These are phyloP conservation scores for Phrynosoma blainvillii DNA, from an alignment of 2,113 vertebrate species.

Conservation along the genomic window DNA sequence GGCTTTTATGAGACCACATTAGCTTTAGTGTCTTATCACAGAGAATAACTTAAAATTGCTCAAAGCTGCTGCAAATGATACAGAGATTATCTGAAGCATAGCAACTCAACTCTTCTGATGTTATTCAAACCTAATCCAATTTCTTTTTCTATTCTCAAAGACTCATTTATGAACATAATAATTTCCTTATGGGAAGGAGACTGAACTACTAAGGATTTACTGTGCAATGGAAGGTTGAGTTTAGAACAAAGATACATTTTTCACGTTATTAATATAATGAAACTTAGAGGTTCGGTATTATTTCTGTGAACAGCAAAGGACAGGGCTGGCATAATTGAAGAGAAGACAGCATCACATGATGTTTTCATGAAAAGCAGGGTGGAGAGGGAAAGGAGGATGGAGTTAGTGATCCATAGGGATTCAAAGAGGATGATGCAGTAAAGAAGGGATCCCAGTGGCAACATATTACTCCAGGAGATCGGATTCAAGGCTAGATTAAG, in stretches of 20 bases:
- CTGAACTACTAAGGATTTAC: constrained; percentile 7
- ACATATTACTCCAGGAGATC: neutral
- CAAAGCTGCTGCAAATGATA: constrained; percentile 47
- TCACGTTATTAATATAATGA: constrained; percentile 5
- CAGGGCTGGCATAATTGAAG: neutral
- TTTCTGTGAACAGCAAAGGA: neutral
- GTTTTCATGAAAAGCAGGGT: neutral
- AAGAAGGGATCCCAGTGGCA: neutral
- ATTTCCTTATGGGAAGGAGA: constrained; percentile 16
- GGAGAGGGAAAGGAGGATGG: neutral
- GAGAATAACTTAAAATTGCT: constrained; percentile 50
- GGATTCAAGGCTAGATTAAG: too few species aligned
- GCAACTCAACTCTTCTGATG: constrained; percentile 29
- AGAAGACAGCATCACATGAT: neutral
- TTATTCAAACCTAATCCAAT: constrained; percentile 39
- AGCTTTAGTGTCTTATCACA: constrained; percentile 45
- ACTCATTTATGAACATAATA: constrained; percentile 5
- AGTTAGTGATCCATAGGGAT: neutral
- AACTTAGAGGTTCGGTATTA: neutral
- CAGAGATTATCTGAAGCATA: constrained; percentile 38
- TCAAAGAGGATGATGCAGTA: neutral
- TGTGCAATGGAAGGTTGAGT: constrained; percentile 18
- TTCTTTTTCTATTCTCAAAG: constrained; percentile 35
- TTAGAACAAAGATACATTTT: neutral
- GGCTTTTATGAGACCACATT: constrained; percentile 35